Conservation (phyloP, 2,888 invertebrate genomes). For the Serrognathus titanus region DNA sequence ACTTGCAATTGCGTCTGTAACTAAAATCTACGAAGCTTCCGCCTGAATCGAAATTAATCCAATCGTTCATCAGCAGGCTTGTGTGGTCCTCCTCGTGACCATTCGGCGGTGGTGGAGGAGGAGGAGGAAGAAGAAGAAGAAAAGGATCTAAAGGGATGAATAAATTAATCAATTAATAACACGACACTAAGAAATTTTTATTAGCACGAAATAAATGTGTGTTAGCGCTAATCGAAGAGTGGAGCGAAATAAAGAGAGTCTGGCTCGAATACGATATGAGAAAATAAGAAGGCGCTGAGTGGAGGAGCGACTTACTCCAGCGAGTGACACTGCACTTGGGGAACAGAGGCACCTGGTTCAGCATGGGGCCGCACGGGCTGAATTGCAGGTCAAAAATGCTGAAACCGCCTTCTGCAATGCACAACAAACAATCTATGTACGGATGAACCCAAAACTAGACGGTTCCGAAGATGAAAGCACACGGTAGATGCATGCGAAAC, state of each 20-base stretch:
- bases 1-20: slow-evolving; percentile 18
- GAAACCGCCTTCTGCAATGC: slow-evolving; percentile 34
- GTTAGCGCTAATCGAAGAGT: no score
- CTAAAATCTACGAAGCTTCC: slow-evolving; percentile 16
- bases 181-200: neutral
- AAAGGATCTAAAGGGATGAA: slow-evolving; percentile 15
- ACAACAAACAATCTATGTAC: neutral
- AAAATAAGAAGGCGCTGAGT: neutral
- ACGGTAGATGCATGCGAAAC: no score
- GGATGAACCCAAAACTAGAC: no score
- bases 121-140: neutral
- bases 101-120: neutral
- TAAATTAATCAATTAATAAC: neutral
- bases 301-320: slow-evolving; percentile 42
- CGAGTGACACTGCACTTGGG: slow-evolving; percentile 43
- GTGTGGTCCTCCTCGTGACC: slow-evolving; percentile 6
- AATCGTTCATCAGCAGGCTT: slow-evolving; percentile 9
- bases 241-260: neutral
- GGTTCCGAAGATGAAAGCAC: no score
- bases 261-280: neutral
- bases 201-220: neutral
- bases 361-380: slow-evolving; percentile 41
- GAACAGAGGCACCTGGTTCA: slow-evolving; percentile 45
- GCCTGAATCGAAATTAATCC: slow-evolving; percentile 15
- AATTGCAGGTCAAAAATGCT: slow-evolving; percentile 47